Conservation (phyloP, 2,113 vertebrate genomes). For the Lontra canadensis region DNA sequence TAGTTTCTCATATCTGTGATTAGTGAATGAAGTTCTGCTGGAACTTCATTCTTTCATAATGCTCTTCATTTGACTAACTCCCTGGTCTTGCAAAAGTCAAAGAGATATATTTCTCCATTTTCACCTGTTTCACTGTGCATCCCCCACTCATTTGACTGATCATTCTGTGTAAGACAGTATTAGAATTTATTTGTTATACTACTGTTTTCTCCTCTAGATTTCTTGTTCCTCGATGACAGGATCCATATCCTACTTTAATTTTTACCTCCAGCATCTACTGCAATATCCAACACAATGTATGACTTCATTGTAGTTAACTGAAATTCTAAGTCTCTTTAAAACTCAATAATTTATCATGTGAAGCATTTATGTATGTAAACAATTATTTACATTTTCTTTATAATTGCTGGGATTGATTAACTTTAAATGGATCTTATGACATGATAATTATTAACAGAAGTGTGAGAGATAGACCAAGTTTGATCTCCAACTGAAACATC, state of each 20-base stretch:
- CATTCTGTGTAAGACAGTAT: neutral
- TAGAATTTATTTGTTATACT: neutral
- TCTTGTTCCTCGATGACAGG: neutral
- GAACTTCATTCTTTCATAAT: neutral
- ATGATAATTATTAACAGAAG: neutral
- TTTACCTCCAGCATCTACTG: neutral
- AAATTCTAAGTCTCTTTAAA: constrained; percentile 12
- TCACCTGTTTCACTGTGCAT: neutral
- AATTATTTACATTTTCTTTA: neutral
- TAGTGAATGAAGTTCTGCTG: neutral
- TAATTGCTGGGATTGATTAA: neutral
- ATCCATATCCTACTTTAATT: neutral
- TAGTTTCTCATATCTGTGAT: neutral
- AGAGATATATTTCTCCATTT: neutral
- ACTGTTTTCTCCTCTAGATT: neutral
- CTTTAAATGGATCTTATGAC: neutral
- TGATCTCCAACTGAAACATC: constrained; percentile 21
- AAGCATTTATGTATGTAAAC: neutral
- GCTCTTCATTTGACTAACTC: neutral
- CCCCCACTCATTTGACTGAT: neutral
- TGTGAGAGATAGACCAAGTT: neutral
- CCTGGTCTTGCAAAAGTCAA: neutral
- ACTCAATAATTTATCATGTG: neutral
- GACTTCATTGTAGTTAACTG: neutral
- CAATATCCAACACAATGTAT: neutral